phyloP scores from a whole-genome alignment of 2,888 invertebrate species.

The Sicus ferrugineus region DNA sequence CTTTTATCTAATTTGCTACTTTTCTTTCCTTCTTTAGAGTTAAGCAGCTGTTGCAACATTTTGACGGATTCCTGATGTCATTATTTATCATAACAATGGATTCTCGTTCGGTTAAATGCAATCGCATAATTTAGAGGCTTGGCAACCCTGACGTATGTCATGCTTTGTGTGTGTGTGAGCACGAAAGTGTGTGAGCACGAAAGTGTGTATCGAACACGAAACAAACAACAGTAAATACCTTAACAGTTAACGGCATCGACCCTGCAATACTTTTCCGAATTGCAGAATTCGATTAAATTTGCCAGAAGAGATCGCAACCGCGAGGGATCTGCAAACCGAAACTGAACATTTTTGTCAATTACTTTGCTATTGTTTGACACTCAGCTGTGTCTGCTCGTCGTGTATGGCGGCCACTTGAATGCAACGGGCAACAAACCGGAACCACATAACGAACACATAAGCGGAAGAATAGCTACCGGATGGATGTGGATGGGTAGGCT shows the following conservation, averaged over 20 bases:
- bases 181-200: no score
- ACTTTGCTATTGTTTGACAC: constrained; percentile 21
- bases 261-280: neutral
- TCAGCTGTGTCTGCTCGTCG: neutral
- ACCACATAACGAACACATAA: constrained; percentile 10
- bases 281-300: neutral
- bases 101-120: no score
- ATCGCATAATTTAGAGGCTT: no score
- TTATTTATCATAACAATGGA: no score
- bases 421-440: constrained; percentile 10
- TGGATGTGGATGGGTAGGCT: neutral
- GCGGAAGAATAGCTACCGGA: constrained; percentile 11
- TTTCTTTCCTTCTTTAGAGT: no score
- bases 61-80: no score
- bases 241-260: neutral
- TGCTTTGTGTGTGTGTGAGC: no score
- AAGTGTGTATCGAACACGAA: no score
- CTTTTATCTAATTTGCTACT: no score
- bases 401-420: constrained; percentile 17
- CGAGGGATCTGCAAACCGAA: neutral
- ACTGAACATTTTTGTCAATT: constrained; percentile 19
- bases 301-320: no score
- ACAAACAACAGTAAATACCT: neutral
- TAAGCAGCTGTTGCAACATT: no score
- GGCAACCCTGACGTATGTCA: no score